These are phyloP conservation scores for Microtus pennsylvanicus DNA, from an alignment of 2,113 vertebrate genomes.

Conservation along the genomic window DNA sequence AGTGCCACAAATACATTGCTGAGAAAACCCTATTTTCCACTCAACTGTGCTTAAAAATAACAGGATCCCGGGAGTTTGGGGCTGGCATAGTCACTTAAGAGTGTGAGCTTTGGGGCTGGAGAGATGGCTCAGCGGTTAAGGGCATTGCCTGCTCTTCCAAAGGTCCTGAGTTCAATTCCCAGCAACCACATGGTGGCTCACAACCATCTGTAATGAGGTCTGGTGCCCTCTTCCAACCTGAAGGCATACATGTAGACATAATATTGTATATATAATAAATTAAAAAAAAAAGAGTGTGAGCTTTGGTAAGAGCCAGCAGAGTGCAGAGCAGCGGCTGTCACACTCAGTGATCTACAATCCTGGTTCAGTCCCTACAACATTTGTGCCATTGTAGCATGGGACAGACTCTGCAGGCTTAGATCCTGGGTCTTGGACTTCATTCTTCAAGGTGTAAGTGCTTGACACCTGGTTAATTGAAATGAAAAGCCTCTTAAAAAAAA, in stretches of 20 bases:
- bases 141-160: too few species aligned
- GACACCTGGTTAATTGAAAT: background rate
- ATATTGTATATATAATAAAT: too few species aligned
- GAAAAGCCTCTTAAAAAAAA: background rate
- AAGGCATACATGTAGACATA: too few species aligned
- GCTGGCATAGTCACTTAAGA: background rate
- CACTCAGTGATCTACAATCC: background rate
- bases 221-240: too few species aligned
- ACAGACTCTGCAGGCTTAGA: background rate
- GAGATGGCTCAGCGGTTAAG: too few species aligned
- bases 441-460: background rate
- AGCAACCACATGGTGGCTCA: too few species aligned
- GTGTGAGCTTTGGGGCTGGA: background rate
- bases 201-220: too few species aligned
- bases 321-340: background rate
- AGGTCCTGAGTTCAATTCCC: too few species aligned
- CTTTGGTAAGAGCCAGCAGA: background rate
- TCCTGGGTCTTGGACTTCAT: background rate
- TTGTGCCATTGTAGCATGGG: background rate
- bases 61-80: background rate
- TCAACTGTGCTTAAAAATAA: constrained; percentile 24
- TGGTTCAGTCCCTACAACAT: background rate
- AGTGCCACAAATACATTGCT: background rate
- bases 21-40: constrained; percentile 38
- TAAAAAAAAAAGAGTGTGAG: background rate